Evolutionary conservation across 2,797 vertebrate genomes (phyloP), one percentile per base, ranked within the genome.

Genomic region (Dromococcyx pavoninus): DNA sequence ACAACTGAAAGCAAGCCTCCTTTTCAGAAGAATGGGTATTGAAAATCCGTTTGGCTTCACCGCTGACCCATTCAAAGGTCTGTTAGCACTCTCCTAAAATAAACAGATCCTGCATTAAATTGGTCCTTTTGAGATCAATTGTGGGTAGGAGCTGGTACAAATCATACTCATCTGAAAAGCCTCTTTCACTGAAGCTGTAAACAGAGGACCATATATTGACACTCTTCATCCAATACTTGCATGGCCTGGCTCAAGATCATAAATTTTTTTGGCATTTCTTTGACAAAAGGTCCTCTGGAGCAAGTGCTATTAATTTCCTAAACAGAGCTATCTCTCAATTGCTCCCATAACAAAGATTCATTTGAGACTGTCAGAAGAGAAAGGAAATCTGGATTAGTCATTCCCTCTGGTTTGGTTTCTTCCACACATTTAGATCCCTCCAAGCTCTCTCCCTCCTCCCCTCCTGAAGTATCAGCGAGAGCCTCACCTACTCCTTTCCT

Each of bases 41-140:
- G 50, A 50, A 88, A 95, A 93, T 73, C 90, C 91, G 44, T 93
- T 86, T 89, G 91, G 86, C 94, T 96, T 91, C 94, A 58, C 80
- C 24, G 11, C 87, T 89, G 93, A 56, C 88, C 78, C 86, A 65
- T 65, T 94, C 91, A 91, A 73, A 93, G 61, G 79, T 43, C 82
- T 84, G 70, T 51, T 95, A 95, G 90, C 70, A 37, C 46, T 50
- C 54, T 91, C 69, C 35, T 86, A 95, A 95, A 96, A 90, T 71
- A 94, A 95, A 90, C 72, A 83, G 73, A 71, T 85, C 82, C 75
- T 25, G 37, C 28, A 7, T 57, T 93, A 95, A 96, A 95, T 89
- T 67, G 41, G 74, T 72, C 62, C 83, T 94, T 90, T 86, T 39
- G 71, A 95, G 85, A 93, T 96, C 95, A 94, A 71, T 69, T 57